These are phyloP conservation scores for Athripsodes cinereus DNA, from an alignment of 2,888 invertebrate species.

Conservation along the genomic window DNA sequence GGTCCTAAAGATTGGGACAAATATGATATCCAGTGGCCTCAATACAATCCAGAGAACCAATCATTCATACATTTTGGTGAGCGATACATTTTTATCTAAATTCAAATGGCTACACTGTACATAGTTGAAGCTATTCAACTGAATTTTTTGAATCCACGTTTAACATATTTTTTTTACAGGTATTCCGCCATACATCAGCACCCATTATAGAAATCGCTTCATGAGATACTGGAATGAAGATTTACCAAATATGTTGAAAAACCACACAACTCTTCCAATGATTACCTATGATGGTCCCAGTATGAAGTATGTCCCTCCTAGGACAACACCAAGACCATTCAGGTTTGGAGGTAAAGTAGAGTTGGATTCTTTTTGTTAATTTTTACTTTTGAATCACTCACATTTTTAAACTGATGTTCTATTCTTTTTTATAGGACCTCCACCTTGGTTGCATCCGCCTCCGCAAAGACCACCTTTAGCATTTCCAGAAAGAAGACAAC, in stretches of 20 bases:
- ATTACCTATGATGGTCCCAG: constrained; percentile 37
- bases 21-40: constrained; percentile 77
- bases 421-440: constrained; percentile 17
- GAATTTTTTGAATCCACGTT: not conserved
- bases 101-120: not conserved
- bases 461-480: constrained; percentile 6
- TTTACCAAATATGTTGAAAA: constrained; percentile 66
- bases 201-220: constrained; percentile 70
- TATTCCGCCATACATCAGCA: constrained; percentile 44
- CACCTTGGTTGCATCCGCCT: constrained; percentile 20
- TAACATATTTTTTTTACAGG: constrained; percentile 5
- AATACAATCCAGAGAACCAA: constrained; percentile 68
- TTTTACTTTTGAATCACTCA: too few relatives aligned
- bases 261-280: constrained; percentile 42
- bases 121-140: not conserved
- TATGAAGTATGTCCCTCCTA: constrained; percentile 31
- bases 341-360: constrained; percentile 16
- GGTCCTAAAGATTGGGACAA: constrained; percentile 61
- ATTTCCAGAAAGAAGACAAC: not conserved
- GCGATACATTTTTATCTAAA: constrained; percentile 29
- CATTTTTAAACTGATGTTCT: too few relatives aligned
- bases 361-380: not conserved
- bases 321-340: constrained; percentile 35
- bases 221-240: constrained; percentile 81
- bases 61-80: constrained; percentile 74